These are phyloP conservation scores for Holothuria scabra DNA, from an alignment of 53 echinoderm and acorn worm species.

Conservation along the genomic window DNA sequence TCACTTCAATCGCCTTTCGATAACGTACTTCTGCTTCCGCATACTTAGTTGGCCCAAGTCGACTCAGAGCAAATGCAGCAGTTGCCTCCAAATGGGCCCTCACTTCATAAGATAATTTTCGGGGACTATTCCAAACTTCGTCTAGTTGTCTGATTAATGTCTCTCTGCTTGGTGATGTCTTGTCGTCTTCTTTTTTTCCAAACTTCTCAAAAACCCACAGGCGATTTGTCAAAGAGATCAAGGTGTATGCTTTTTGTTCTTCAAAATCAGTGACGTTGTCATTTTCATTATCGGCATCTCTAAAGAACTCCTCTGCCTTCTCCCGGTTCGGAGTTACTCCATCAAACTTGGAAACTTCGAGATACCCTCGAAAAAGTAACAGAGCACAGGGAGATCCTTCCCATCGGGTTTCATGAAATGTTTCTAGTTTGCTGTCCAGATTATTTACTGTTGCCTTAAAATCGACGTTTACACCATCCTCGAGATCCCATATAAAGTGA, in stretches of 20 bases:
- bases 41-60: slow-evolving; percentile 28
- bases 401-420: no score
- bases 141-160: background rate
- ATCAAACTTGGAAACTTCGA: no score
- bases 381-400: no score
- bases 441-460: no score
- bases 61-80: slow-evolving; percentile 32
- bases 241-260: background rate
- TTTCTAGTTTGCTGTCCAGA: no score
- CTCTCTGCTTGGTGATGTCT: background rate
- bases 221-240: background rate
- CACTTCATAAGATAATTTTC: background rate
- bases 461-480: no score
- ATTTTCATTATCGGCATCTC: no score
- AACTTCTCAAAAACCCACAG: background rate
- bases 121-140: background rate
- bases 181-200: background rate
- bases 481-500: no score
- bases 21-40: slow-evolving; percentile 17
- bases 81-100: background rate
- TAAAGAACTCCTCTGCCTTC: no score
- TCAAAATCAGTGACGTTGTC: background rate
- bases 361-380: no score
- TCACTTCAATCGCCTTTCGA: background rate
- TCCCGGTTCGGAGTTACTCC: no score